Evolutionary conservation across 1,140 invertebrate species (phyloP), one percentile per base, ranked within the genome.

Genomic region (Pseudomyrmex flavicornis): DNA sequence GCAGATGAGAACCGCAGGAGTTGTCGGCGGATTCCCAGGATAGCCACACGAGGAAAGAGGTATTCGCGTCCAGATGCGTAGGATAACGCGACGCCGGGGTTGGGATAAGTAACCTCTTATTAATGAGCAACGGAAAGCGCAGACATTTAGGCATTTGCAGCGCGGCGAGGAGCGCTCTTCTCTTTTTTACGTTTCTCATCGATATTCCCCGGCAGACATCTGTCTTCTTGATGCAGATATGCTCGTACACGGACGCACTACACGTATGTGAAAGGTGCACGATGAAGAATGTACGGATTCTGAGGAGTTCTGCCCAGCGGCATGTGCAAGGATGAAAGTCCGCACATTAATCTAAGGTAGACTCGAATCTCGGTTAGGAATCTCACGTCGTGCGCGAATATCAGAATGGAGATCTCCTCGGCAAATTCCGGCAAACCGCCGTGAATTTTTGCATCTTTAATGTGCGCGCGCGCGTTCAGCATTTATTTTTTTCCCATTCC

Each of bases 61-160:
- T 83, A 62, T 75, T 62, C 22, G 74, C 82, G 74, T 56, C 63
- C 65, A 70, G 54, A 52, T 35, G 50, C 46, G 17, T 84, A 69
- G 59, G 85, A 85, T 73, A 84, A 66, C 58, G 54, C 13, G 75
- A 1, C 15, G 8, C 9, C 13, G 50, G 5, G 50, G 46, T 52
- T 10, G 54, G 13, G n/a, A 35, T 82, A 84, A 87, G 82, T 84
- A 73, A 90, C 76, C 83, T 48, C 65, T 88, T 89, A 91, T 91
- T 90, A 91, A 91, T 83, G 87, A 90, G 26, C 61, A 26, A 26
- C 13, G 20, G 20, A 66, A 70, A 44, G 62, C 46, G 26, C 69
- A 79, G 68, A 62, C 74, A 65, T 84, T 35, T 80, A 72, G 61
- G 74, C 74, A 83, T 82, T 89, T 86, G 85, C 54, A 66, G 70